Conservation (phyloP, 2,888 invertebrate genomes). For the Sinotaia quadrata region DNA sequence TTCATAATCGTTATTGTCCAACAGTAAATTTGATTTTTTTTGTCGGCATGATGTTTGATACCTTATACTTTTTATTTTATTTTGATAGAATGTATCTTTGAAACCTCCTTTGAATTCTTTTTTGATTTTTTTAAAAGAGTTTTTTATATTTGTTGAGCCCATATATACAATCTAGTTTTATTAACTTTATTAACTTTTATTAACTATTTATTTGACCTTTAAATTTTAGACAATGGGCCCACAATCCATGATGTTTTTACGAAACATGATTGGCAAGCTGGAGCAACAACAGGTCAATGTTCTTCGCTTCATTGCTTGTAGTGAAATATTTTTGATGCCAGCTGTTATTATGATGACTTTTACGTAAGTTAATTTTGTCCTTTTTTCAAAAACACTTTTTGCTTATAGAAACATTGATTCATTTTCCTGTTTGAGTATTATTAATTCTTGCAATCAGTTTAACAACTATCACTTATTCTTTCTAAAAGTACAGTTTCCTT, state of each 20-base stretch:
- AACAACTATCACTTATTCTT: too few relatives aligned
- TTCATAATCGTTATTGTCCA: too few relatives aligned
- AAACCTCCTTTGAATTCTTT: not conserved
- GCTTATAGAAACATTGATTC: not conserved
- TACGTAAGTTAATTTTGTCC: conserved; percentile 79
- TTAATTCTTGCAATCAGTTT: too few relatives aligned
- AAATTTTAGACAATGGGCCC: conserved; percentile 86
- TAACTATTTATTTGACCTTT: too few relatives aligned
- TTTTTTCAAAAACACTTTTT: not conserved
- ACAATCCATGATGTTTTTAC: conserved; percentile 90
- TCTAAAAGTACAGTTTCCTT: too few relatives aligned
- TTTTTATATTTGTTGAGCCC: not conserved
- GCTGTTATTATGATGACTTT: conserved; percentile 78
- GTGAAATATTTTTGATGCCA: conserved; percentile 85
- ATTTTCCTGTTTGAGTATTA: not conserved
- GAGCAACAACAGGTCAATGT: conserved; percentile 93
- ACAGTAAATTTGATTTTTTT: too few relatives aligned
- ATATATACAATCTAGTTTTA: not conserved
- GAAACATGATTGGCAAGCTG: conserved; percentile 87
- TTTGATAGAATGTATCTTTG: too few relatives aligned
- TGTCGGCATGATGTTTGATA: too few relatives aligned
- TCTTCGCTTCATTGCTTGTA: conserved; percentile 89
- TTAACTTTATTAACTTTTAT: not conserved
- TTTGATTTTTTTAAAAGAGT: not conserved
- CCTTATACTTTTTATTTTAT: too few relatives aligned